Conservation (phyloP, 2,113 vertebrate species). For the Phrynosoma platyrhinos region DNA sequence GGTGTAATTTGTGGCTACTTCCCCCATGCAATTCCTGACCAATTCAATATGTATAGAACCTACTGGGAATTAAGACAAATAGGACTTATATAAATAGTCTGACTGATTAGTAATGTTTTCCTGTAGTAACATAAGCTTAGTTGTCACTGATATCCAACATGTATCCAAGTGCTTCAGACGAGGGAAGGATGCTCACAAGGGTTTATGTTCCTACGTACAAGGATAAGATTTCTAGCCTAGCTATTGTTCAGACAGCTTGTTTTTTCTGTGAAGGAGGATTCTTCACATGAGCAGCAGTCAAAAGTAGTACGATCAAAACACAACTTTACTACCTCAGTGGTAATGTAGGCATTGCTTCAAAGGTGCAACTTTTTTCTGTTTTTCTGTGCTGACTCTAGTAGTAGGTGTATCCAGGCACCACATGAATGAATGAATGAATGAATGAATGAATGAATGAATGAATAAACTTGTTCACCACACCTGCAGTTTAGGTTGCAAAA, state of each 20-base stretch:
- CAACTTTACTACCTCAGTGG: background rate
- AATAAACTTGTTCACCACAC: no score
- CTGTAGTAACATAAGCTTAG: background rate
- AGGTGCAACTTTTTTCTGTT: no score
- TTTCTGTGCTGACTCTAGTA: no score
- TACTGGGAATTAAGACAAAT: background rate
- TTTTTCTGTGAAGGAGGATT: background rate
- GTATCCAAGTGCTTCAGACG: background rate
- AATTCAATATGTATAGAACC: background rate
- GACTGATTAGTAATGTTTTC: background rate
- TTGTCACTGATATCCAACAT: no score
- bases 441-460: no score
- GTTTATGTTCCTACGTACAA: background rate
- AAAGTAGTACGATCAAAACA: no score
- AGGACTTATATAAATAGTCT: background rate
- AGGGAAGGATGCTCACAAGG: background rate
- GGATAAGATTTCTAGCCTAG: background rate
- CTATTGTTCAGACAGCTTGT: background rate
- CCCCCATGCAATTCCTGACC: background rate
- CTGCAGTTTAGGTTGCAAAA: no score
- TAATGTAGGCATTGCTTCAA: background rate
- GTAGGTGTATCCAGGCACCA: no score
- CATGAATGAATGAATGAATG: no score
- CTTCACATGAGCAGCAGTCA: background rate
- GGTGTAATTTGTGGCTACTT: background rate